These are phyloP conservation scores for Leptinotarsa juncta DNA, from an alignment of 2,888 invertebrate species.

Conservation along the genomic window DNA sequence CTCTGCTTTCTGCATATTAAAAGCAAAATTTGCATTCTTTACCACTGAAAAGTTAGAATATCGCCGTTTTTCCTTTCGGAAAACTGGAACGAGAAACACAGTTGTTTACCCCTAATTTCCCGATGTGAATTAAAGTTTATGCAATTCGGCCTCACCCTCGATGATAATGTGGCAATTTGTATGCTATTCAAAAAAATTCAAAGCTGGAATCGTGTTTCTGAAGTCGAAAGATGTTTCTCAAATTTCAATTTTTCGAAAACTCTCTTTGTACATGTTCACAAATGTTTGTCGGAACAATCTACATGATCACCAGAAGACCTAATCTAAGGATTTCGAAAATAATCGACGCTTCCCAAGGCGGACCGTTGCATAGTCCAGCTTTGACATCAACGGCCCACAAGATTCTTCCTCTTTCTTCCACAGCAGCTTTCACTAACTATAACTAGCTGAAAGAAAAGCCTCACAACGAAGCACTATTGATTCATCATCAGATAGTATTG, in stretches of 20 bases:
- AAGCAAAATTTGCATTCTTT: slow-evolving; percentile 11
- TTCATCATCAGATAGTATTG: no score
- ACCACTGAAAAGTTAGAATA: background rate
- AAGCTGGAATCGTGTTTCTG: background rate
- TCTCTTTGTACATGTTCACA: background rate
- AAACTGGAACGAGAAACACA: background rate
- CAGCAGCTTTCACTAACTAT: no score
- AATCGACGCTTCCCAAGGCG: no score
- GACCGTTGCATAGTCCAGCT: no score
- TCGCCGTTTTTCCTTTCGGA: background rate
- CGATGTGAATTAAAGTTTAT: slow-evolving; percentile 10
- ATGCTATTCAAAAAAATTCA: background rate
- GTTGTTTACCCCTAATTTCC: background rate
- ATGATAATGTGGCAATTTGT: slow-evolving; percentile 11
- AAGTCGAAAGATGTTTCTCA: background rate
- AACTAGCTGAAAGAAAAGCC: no score
- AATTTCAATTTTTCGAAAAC: background rate
- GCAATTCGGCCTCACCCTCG: background rate
- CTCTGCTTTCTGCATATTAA: slow-evolving; percentile 7
- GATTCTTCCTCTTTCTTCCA: no score
- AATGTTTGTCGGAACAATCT: no score
- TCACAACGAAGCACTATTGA: no score
- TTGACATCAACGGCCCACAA: no score
- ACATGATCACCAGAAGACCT: no score
- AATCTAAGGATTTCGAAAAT: no score